Conservation (phyloP, 2,888 invertebrate genomes). For the Polymixis lichenea region DNA sequence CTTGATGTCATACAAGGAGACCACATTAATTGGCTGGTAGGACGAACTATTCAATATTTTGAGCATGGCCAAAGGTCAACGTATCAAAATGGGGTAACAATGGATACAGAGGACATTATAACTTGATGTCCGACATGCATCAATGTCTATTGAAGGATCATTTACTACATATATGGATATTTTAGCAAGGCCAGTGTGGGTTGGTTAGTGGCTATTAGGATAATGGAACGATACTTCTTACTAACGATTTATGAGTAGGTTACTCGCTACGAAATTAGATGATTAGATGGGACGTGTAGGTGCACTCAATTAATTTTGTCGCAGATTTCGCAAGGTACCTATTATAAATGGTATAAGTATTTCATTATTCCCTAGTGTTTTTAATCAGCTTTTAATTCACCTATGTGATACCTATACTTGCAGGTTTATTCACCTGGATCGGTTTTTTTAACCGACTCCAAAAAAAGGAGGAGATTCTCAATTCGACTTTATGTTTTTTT, state of each 20-base stretch:
- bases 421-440: background rate
- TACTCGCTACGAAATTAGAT: background rate
- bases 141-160: conserved; percentile 14
- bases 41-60: conserved; percentile 5
- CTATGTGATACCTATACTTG: background rate
- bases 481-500: too few species aligned
- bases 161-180: conserved; percentile 21
- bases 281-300: background rate
- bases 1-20: too few species aligned
- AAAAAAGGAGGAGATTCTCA: too few species aligned
- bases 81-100: conserved; percentile 20
- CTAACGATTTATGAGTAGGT: background rate
- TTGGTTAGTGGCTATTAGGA: conserved; percentile 10
- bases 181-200: conserved; percentile 17
- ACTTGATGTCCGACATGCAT: conserved; percentile 5
- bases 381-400: background rate
- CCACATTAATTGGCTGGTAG: too few species aligned
- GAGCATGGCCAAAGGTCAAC: conserved; percentile 17
- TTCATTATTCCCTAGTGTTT: background rate
- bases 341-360: background rate
- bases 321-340: background rate
- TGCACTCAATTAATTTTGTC: background rate
- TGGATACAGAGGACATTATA: background rate
- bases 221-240: background rate
- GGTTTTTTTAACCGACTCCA: too few species aligned